phyloP scores from a whole-genome alignment of 2,797 vertebrate species.

The Channa striata region DNA sequence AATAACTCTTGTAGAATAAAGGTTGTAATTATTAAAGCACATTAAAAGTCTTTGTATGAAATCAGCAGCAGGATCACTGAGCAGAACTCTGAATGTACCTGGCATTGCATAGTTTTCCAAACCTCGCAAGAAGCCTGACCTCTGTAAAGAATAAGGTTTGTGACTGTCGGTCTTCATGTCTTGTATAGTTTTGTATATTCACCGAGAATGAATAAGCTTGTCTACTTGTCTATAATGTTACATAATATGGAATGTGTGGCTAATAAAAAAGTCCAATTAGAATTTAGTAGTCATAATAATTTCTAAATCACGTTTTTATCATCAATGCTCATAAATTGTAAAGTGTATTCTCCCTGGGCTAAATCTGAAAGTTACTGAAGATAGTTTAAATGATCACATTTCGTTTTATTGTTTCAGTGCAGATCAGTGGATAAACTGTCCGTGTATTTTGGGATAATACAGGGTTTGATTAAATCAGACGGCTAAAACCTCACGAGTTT shows the following conservation, averaged over 20 bases:
- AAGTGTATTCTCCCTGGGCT: not conserved
- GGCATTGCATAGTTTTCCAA: not conserved
- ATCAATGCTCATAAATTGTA: not conserved
- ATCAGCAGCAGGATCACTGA: not conserved
- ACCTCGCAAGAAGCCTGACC: not conserved
- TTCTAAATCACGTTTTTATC: not conserved
- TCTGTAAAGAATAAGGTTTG: not conserved
- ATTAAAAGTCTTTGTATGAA: too few relatives aligned
- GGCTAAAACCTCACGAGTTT: too few relatives aligned
- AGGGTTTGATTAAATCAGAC: too few relatives aligned
- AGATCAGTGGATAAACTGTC: too few relatives aligned
- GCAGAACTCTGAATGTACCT: not conserved
- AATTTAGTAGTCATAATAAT: too few relatives aligned
- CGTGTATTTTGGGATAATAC: too few relatives aligned
- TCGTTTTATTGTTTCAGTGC: too few relatives aligned
- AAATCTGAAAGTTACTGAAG: not conserved
- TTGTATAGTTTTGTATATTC: constrained; percentile 46
- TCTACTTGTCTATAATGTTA: not conserved
- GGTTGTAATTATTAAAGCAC: not conserved
- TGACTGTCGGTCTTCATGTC: constrained; percentile 2
- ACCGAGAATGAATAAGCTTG: constrained; percentile 1
- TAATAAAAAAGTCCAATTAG: not conserved
- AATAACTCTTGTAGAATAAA: not conserved
- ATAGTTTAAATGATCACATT: too few relatives aligned
- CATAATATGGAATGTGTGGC: constrained; percentile 15